Percentiles rank a stretch among this genome's conserved stretches.
These are phyloP conservation scores for Baronia brevicornis DNA, from an alignment of 2,888 invertebrate species.

Conservation along the genomic window DNA sequence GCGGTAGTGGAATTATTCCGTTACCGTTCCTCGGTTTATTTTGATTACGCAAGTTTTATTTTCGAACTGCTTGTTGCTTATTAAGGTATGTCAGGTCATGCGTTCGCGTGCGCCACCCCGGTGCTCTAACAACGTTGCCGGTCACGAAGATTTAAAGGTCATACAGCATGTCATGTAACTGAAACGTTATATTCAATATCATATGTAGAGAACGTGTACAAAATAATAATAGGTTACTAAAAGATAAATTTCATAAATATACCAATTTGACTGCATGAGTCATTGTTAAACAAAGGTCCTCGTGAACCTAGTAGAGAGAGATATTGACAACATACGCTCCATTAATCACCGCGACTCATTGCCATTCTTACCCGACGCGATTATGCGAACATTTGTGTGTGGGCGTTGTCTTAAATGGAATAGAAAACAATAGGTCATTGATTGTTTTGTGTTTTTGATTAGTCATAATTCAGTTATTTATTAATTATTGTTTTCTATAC, in stretches of 20 bases:
- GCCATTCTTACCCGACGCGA: slow-evolving; percentile 36
- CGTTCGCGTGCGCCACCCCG: slow-evolving; percentile 43
- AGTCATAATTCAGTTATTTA: slow-evolving; percentile 16
- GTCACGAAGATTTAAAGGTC: slow-evolving; percentile 55
- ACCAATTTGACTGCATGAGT: slow-evolving; percentile 17
- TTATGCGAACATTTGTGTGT: slow-evolving; percentile 33
- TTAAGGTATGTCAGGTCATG: slow-evolving; percentile 48
- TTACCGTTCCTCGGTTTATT: slow-evolving; percentile 30
- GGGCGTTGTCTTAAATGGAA: slow-evolving; percentile 39
- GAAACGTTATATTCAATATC: slow-evolving; percentile 34
- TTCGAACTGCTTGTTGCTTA: slow-evolving; percentile 32
- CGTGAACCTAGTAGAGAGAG: slow-evolving; percentile 20
- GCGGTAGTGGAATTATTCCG: slow-evolving; percentile 3
- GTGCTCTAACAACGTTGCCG: slow-evolving; percentile 39
- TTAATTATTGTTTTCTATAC: slow-evolving; percentile 18
- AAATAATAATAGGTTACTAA: too few relatives aligned
- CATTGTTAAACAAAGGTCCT: slow-evolving; percentile 17
- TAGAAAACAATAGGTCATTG: slow-evolving; percentile 41
- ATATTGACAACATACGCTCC: too few relatives aligned
- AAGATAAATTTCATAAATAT: too few relatives aligned
- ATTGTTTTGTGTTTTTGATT: slow-evolving; percentile 35
- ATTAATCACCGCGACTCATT: slow-evolving; percentile 44
- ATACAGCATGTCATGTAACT: slow-evolving; percentile 45
- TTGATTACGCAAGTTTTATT: slow-evolving; percentile 31
- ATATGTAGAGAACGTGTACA: too few relatives aligned